Percentiles rank a stretch among this genome's conserved stretches.
Evolutionary conservation across 2,888 invertebrate species (phyloP).

Genomic region (Tinea pellionella): DNA sequence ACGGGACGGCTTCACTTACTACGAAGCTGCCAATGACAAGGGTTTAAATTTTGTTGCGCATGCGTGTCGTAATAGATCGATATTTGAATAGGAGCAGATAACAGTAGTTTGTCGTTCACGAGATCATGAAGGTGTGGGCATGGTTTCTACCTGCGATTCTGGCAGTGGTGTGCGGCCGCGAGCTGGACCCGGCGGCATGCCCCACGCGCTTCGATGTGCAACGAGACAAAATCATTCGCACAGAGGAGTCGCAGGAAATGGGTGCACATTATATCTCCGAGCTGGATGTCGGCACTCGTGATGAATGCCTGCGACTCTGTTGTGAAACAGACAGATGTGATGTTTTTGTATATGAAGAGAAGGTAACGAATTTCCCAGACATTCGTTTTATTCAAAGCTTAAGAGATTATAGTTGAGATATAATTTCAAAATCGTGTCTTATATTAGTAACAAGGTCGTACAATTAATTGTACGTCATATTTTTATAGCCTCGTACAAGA

Average conservation of each 20-base stretch:
- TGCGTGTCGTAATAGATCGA: slow-evolving; percentile 32
- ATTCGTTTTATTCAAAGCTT: no score
- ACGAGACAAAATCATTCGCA: slow-evolving; percentile 89
- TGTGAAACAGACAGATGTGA: slow-evolving; percentile 90
- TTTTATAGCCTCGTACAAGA: not conserved
- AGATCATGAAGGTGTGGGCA: slow-evolving; percentile 21
- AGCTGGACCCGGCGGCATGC: slow-evolving; percentile 75
- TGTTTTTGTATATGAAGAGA: slow-evolving; percentile 93
- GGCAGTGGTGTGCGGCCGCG: slow-evolving; percentile 43
- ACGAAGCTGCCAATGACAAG: not conserved
- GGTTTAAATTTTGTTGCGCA: slow-evolving; percentile 24
- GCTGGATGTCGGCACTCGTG: slow-evolving; percentile 81
- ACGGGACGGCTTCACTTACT: not conserved
- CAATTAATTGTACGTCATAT: not conserved
- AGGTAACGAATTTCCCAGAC: slow-evolving; percentile 60
- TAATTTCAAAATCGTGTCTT: no score
- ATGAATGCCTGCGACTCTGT: slow-evolving; percentile 87
- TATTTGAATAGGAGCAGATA: not conserved
- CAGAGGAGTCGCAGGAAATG: slow-evolving; percentile 88
- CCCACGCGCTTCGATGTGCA: slow-evolving; percentile 85
- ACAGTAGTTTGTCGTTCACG: not conserved
- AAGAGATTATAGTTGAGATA: no score
- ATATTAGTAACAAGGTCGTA: not conserved
- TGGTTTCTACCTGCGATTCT: slow-evolving; percentile 30
- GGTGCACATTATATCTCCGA: slow-evolving; percentile 91